Base-by-base conservation (phyloP, 2,888 invertebrate genomes). In the Maniola hyperantus region DNA sequence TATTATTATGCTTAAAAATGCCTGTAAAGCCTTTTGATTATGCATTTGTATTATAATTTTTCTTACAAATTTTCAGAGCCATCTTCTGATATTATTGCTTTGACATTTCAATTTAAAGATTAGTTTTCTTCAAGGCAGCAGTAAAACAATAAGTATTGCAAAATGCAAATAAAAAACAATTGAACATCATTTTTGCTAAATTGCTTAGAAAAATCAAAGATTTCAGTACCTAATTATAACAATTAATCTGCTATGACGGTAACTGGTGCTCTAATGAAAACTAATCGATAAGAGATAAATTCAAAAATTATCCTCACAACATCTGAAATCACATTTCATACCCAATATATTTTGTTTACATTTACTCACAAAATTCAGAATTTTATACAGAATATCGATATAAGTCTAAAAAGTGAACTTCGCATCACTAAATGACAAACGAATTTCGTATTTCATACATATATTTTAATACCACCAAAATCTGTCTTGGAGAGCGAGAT, bases 341-440 rank as follows among this genome's bases (percentile, higher is more conserved):
- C 85, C 84, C 87, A 84, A 80, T 83, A 83, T 79, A 85, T 81
- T 51, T 84, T 73, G 80, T 83, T 57, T 79, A 86, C 78, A 67
- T 39, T 87, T 89, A 89, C 83, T 80, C 85, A 84, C 83, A 86
- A 83, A 86, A 83, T 83, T 85, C 82, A 82, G 88, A 89, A 87
- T 89, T 89, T 85, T 83, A 83, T 89, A 90, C 83, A 88, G 82
- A 79, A 80, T 83, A 82, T 82, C 77, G 79, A 83, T 85, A 84
- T 83, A 84, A 82, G 82, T 85, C 88, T 87, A 87, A 90, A 84
- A 89, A 87, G 83, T 88, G 87, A 85, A 90, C 79, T 84, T 82
- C 74, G 80, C 84, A 83, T 84, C 78, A 83, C 84, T 86, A 85
- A 60, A 85, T 82, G 80, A 83, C 82, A 84, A 83, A 84, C 79